Evolutionary conservation across 1,140 invertebrate genomes (phyloP), one percentile per base, ranked within the genome.

Genomic region (Atta colombica): DNA sequence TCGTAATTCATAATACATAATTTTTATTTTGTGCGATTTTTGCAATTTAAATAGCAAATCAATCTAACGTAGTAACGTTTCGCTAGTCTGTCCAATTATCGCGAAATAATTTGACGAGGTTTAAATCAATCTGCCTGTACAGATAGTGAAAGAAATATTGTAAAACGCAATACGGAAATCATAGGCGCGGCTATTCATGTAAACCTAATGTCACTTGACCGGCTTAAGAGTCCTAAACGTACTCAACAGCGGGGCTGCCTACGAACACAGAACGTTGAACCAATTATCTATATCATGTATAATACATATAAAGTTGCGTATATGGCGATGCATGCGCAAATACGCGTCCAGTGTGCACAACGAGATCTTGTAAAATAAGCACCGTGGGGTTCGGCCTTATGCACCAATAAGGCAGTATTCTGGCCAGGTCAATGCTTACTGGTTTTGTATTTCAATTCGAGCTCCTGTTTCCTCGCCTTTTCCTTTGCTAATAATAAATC

Each of bases 361-460:
- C 87, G 87, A 85, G 90, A 90, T 91, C 84, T 74, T 74, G 92
- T 93, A 92, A 93, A 93, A 94, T 94, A 94, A 94, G 91, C 90
- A 91, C 77, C 90, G 90, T 91, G 90, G 89, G 89, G 91, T 91
- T 89, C 89, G 82, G 90, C 69, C 90, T 88, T 86, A 74, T 85
- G 75, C 68, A 92, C 92, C 89, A 93, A 94, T 95, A 94, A 94
- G 94, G 94, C 87, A 93, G 91, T 90, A 90, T 92, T 93, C 93
- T 92, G 92, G 85, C 88, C 92, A 85, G 93, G 94, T 94, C 93
- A 94, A 94, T 95, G 94, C 93, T 94, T 95, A 95, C 94, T 93
- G 93, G 93, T 94, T 95, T 93, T 93, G 93, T 91, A 82, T 94
- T 94, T 94, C 92, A 90, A 87, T 77, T 92, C 91, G 86, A 72